These are phyloP conservation scores for Agrotis exclamationis DNA, from an alignment of 2,888 invertebrate species.

Conservation along the genomic window DNA sequence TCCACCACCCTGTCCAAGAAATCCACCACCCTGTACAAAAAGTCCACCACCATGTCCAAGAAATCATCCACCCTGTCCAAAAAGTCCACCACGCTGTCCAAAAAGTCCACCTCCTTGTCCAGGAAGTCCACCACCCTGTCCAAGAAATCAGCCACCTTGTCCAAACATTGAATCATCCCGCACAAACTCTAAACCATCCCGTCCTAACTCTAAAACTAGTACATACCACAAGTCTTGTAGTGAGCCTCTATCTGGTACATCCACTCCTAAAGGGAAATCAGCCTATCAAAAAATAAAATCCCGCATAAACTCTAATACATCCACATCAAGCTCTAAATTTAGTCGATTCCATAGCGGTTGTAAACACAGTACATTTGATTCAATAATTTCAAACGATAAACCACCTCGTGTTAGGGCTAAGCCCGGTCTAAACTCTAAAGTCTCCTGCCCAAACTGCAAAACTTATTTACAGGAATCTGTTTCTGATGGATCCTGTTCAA, in stretches of 20 bases:
- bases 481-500: background rate
- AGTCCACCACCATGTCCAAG: background rate
- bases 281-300: background rate
- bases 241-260: background rate
- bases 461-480: no score
- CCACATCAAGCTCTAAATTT: background rate
- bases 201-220: background rate
- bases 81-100: background rate
- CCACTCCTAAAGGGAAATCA: background rate
- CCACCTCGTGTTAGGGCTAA: no score
- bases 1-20: background rate
- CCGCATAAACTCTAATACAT: background rate
- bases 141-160: background rate
- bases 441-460: no score
- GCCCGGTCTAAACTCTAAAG: no score
- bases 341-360: background rate
- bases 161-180: background rate
- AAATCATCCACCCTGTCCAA: background rate
- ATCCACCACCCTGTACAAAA: background rate
- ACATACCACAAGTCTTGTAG: background rate
- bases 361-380: background rate
- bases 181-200: background rate
- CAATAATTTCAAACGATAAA: no score
- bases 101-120: background rate
- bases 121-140: background rate